Percentiles rank a stretch among this genome's conserved stretches.
These are phyloP conservation scores for Mnemiopsis leidyi DNA, from an alignment of 37 sponge, comb jelly and placozoan genomes.

Conservation along the genomic window DNA sequence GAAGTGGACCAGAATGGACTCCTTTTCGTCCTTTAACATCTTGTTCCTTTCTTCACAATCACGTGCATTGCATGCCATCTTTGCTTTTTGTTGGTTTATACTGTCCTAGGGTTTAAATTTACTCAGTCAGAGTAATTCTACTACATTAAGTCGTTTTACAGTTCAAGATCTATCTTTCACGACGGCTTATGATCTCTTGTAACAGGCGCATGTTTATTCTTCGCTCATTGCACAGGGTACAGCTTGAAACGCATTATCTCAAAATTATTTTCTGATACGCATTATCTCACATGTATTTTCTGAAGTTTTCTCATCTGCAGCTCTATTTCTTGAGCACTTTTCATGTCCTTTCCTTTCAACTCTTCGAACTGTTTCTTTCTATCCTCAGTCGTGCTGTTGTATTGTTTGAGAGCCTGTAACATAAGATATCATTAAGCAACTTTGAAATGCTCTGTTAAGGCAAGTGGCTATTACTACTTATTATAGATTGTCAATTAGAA, in stretches of 20 bases:
- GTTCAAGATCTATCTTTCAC: too few relatives aligned
- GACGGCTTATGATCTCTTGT: too few relatives aligned
- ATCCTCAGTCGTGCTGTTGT: constrained; percentile 88
- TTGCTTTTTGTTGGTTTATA: constrained; percentile 74
- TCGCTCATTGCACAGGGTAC: too few relatives aligned
- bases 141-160: too few relatives aligned
- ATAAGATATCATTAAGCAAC: too few relatives aligned
- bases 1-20: constrained; percentile 75
- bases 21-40: constrained; percentile 75
- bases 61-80: constrained; percentile 75
- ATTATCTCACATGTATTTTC: constrained; percentile 82
- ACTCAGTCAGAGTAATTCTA: too few relatives aligned
- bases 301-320: constrained; percentile 89
- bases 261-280: too few relatives aligned
- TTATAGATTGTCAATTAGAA: too few relatives aligned
- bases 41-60: constrained; percentile 75
- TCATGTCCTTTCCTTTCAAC: constrained; percentile 90
- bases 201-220: too few relatives aligned
- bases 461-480: too few relatives aligned
- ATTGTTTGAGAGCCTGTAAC: constrained; percentile 81
- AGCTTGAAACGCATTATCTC: too few relatives aligned
- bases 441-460: too few relatives aligned
- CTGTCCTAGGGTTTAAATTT: constrained; percentile 68
- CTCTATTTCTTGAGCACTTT: constrained; percentile 77
- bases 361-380: constrained; percentile 82